Evolutionary conservation across 2,888 invertebrate genomes (phyloP).

Genomic region (Orchestes rusci): DNA sequence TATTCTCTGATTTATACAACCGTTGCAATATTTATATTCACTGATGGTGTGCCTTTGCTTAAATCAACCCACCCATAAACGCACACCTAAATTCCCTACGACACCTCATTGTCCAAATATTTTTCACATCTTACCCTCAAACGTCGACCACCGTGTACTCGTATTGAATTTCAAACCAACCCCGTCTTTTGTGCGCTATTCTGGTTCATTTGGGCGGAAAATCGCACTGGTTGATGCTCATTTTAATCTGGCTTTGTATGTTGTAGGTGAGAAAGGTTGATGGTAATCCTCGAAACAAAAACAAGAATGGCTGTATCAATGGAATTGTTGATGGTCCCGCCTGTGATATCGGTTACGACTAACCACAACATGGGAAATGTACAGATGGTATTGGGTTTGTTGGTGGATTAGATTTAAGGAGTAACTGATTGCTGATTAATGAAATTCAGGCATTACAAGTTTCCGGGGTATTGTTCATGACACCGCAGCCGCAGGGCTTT

Average conservation of each 20-base stretch:
- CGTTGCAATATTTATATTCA: too few species aligned
- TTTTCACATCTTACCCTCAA: conserved; percentile 14
- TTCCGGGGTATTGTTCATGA: too few species aligned
- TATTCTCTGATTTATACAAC: too few species aligned
- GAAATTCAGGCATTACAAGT: too few species aligned
- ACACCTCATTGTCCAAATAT: conserved; percentile 22
- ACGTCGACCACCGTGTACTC: conserved; percentile 17
- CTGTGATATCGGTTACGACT: conserved; percentile 14
- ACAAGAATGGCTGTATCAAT: conserved; percentile 14
- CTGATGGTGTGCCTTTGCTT: too few species aligned
- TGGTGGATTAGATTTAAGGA: conserved; percentile 9
- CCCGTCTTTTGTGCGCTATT: conserved; percentile 11
- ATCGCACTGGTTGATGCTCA: conserved; percentile 28
- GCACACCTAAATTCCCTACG: conserved; percentile 13
- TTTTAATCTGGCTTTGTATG: conserved; percentile 30
- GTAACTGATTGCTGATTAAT: too few species aligned
- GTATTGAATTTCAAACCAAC: conserved; percentile 16
- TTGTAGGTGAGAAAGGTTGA: conserved; percentile 31
- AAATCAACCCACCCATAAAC: too few species aligned
- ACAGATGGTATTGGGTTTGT: conserved; percentile 11
- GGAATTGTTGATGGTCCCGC: conserved; percentile 6
- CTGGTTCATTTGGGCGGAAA: conserved; percentile 17
- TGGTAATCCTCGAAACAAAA: conserved; percentile 29
- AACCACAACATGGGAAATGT: conserved; percentile 15
- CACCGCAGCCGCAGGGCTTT: too few species aligned